Evolutionary conservation across 2,888 invertebrate species (phyloP), one percentile per base, ranked within the genome.

Genomic region (Taenaris catops): DNA sequence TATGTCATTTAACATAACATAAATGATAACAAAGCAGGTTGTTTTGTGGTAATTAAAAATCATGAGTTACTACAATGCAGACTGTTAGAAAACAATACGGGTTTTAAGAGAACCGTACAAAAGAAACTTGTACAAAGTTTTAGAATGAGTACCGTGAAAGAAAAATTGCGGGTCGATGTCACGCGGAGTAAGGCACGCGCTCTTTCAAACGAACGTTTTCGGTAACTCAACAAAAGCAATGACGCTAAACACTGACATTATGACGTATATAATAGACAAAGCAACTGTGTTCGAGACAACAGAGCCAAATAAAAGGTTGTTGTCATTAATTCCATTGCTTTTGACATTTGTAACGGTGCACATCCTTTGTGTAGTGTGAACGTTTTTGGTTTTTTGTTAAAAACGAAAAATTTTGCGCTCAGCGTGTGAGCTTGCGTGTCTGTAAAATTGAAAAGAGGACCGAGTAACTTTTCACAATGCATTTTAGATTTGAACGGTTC

Each of bases 211-310:
- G 54, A 51, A 58, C 62, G 67, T 79, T 79, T 80, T 69, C 64
- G 58, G 62, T 62, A 63, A 59, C 52, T 32, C 53, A 65, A 84
- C 81, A 86, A 86, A 79, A 72, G 79, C 58, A 54, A 48, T 72
- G 80, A 81, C 72, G 73, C 68, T 86, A 83, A 84, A 86, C 86
- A 84, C 71, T 69, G 68, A 79, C 68, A 84, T 86, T 86, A 84
- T 86, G 71, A 62, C 68, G 52, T 67, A 53, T 56, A 63, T 70
- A 79, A 74, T 73, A 83, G 81, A 84, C 81, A 84, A 86, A 80
- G 76, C 56, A 64, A 72, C 72, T 69, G 68, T 67, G 68, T 74
- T 58, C 65, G 54, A 84, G 66, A 84, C 84, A 86, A 84, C 70
- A 53, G 67, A 44, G 40, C 51, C 23, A 63, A 78, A 80, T 79